Percentiles rank a stretch among this genome's conserved stretches.
These are phyloP conservation scores for Drosophila melanosoma DNA, from an alignment of 2,888 invertebrate genomes.

Conservation along the genomic window DNA sequence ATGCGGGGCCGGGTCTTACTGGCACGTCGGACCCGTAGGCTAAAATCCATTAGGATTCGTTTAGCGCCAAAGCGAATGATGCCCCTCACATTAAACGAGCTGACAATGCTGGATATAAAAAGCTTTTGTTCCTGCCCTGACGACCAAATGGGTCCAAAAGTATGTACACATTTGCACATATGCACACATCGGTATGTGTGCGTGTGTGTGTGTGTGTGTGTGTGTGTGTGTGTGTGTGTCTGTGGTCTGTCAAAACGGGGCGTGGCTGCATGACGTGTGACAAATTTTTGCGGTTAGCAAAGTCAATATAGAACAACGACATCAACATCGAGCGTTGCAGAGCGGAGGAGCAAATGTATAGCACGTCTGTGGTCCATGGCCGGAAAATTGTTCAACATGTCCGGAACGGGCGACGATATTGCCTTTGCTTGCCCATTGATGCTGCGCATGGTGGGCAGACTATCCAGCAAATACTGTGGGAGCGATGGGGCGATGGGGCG, in stretches of 20 bases:
- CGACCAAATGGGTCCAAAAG: conserved; percentile 19
- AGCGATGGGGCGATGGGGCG: background rate
- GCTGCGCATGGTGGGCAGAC: background rate
- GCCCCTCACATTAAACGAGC: conserved; percentile 50
- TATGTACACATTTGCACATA: conserved; percentile 12
- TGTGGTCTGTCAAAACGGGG: conserved; percentile 40
- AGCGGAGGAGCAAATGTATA: conserved; percentile 33
- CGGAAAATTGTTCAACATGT: conserved; percentile 74
- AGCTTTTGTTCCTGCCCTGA: conserved; percentile 52
- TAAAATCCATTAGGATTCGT: conserved; percentile 26
- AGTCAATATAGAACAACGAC: conserved; percentile 38
- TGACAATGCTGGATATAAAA: conserved; percentile 60
- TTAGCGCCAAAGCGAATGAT: conserved; percentile 22
- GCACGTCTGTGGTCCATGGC: conserved; percentile 60
- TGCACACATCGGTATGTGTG: background rate
- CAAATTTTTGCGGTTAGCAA: conserved; percentile 66
- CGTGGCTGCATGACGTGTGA: conserved; percentile 67
- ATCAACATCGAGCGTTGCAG: conserved; percentile 8
- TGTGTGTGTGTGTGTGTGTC: conserved; percentile 11
- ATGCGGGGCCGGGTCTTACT: background rate
- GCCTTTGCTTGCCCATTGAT: background rate
- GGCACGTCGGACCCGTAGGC: conserved; percentile 11
- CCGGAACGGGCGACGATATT: conserved; percentile 52
- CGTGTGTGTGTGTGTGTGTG: conserved; percentile 6
- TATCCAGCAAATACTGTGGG: background rate